phyloP scores from a whole-genome alignment of 2,113 vertebrate genomes.

The Laticauda colubrina region DNA sequence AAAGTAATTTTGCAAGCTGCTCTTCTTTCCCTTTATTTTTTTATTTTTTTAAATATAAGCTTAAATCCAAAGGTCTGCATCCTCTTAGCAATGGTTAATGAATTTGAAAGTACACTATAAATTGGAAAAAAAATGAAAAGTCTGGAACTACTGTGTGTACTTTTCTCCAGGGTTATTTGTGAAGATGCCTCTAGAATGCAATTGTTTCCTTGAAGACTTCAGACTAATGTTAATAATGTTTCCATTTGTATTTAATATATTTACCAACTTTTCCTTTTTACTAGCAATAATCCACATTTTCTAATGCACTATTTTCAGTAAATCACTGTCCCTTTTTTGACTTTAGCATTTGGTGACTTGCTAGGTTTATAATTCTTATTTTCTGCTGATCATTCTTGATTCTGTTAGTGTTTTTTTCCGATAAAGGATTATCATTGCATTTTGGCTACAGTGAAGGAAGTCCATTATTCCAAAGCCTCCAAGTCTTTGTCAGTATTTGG shows the following conservation, averaged over 20 bases:
- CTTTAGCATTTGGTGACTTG: not conserved
- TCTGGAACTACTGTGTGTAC: slow-evolving; percentile 35
- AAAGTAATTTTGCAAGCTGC: slow-evolving; percentile 62
- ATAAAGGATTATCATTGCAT: not conserved
- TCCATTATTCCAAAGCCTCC: not conserved
- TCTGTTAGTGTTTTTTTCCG: not conserved
- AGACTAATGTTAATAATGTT: not conserved
- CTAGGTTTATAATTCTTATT: not conserved
- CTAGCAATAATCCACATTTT: not conserved
- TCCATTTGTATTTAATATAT: not conserved
- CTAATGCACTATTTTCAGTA: not conserved
- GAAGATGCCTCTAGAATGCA: slow-evolving; percentile 24
- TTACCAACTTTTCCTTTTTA: not conserved
- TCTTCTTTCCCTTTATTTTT: slow-evolving; percentile 29
- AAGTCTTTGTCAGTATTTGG: not conserved
- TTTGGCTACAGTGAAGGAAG: not conserved
- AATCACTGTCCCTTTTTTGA: not conserved
- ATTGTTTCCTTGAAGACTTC: slow-evolving; percentile 7
- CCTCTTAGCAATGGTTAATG: slow-evolving; percentile 55
- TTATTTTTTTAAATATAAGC: slow-evolving; percentile 57
- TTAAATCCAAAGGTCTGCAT: slow-evolving; percentile 53
- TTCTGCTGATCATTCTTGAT: not conserved
- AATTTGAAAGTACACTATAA: slow-evolving; percentile 57
- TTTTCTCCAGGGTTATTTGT: slow-evolving; percentile 11
- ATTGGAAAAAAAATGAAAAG: slow-evolving; percentile 35